phyloP scores from a whole-genome alignment of 2,797 vertebrate genomes.

The Odontamblyopus lacepedii region DNA sequence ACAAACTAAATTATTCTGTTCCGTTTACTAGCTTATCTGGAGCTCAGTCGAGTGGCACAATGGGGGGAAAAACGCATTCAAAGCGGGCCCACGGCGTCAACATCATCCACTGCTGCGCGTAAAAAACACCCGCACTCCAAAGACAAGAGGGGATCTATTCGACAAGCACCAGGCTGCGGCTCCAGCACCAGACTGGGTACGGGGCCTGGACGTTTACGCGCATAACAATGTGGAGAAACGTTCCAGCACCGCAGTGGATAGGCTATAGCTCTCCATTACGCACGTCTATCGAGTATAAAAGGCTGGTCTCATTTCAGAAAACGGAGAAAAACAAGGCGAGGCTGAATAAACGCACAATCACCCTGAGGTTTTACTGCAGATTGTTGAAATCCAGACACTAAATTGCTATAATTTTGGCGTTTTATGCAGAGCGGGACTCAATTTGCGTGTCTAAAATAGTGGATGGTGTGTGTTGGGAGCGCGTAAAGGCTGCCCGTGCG shows the following conservation, averaged over 20 bases:
- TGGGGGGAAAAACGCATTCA: neutral
- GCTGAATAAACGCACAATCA: neutral
- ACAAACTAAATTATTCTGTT: neutral
- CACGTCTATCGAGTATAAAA: neutral
- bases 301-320: neutral
- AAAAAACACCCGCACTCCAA: slow-evolving; percentile 1
- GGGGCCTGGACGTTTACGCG: neutral
- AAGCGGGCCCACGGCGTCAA: slow-evolving; percentile 11
- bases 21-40: neutral
- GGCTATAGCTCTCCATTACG: slow-evolving; percentile 5
- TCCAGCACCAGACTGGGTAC: neutral
- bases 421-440: neutral
- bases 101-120: neutral
- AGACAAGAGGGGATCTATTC: neutral
- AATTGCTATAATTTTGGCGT: neutral
- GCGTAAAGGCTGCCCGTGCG: slow-evolving; percentile 4
- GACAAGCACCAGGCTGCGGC: neutral
- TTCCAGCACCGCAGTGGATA: slow-evolving; percentile 7
- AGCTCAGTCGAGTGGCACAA: neutral
- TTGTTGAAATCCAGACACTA: neutral
- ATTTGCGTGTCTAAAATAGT: neutral
- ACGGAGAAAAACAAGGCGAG: neutral
- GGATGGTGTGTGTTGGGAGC: slow-evolving; percentile 4
- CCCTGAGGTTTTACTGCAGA: no score
- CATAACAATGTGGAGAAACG: neutral